Conservation (phyloP, 2,797 vertebrate genomes). For the Acanthopagrus latus region DNA sequence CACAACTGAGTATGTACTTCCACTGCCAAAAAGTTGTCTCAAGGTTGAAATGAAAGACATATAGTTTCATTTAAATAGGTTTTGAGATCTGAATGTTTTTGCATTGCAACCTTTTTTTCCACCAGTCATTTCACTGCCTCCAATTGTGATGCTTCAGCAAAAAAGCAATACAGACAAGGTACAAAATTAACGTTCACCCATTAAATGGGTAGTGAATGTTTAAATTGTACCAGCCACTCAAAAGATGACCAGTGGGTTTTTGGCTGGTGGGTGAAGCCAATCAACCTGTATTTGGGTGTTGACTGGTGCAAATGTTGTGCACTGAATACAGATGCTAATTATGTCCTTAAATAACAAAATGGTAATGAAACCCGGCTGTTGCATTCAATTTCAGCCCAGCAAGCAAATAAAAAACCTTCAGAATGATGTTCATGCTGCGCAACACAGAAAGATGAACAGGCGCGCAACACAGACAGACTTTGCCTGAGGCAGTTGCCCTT, state of each 20-base stretch:
- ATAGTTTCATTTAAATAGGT: background rate
- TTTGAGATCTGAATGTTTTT: background rate
- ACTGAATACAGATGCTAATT: background rate
- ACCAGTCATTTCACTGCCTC: background rate
- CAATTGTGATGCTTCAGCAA: background rate
- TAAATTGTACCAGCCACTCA: too few relatives aligned
- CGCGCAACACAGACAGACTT: background rate
- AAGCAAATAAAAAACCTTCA: constrained; percentile 13
- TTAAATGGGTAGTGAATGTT: too few relatives aligned
- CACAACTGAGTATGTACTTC: background rate
- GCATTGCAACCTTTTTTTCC: background rate
- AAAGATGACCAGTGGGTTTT: too few relatives aligned
- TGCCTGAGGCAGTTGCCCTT: constrained; percentile 24
- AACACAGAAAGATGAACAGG: constrained; percentile 16
- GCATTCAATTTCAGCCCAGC: background rate
- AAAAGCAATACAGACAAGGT: background rate
- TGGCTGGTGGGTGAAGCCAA: too few relatives aligned
- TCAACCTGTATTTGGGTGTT: too few relatives aligned
- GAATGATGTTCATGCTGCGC: constrained; percentile 7
- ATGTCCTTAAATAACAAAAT: background rate
- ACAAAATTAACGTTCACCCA: too few relatives aligned
- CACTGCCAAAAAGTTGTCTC: background rate
- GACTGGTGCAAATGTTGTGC: too few relatives aligned
- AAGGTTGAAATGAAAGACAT: background rate
- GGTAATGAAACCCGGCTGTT: background rate